A percentile compares a stretch with the other conserved stretches of the same genome.
phyloP scores from a whole-genome alignment of 2,113 vertebrate genomes.

The Daphoenositta chrysoptera region DNA sequence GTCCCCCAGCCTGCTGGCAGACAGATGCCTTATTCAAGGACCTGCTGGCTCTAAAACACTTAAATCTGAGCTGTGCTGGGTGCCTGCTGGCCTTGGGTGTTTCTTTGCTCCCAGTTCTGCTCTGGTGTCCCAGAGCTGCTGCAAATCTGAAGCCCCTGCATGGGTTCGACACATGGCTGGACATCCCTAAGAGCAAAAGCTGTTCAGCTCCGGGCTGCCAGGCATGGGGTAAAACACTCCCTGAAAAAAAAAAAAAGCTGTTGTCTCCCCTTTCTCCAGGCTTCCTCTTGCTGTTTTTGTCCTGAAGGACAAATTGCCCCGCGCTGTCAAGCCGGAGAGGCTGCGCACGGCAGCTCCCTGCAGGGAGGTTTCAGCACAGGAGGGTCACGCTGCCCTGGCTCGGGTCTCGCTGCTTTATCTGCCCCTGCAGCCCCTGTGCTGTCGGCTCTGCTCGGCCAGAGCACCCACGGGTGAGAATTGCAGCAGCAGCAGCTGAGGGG shows the following conservation, averaged over 20 bases:
- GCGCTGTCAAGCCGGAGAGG: not conserved
- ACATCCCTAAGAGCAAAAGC: not conserved
- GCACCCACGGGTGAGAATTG: not conserved
- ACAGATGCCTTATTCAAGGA: not conserved
- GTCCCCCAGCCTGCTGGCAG: not conserved
- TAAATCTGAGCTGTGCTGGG: not conserved
- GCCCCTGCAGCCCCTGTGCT: not conserved
- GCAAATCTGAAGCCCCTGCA: not conserved
- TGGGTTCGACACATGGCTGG: accelerated
- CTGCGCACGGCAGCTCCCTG: accelerated
- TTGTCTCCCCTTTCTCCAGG: not conserved
- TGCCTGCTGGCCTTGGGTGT: not conserved
- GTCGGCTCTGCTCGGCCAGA: not conserved
- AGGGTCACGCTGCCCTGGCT: not conserved
- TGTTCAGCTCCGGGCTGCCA: not conserved
- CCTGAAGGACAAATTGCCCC: not conserved
- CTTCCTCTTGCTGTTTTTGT: not conserved
- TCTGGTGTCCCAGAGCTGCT: not conserved
- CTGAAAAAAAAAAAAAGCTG: not conserved
- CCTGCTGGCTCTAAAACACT: not conserved
- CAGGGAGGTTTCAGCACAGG: not conserved
- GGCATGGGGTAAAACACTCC: not conserved
- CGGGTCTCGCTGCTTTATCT: not conserved
- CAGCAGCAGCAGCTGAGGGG: not conserved
- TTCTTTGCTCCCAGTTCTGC: not conserved